These are phyloP conservation scores for Xanthorhoe spadicearia DNA, from an alignment of 2,888 invertebrate species.

Conservation along the genomic window DNA sequence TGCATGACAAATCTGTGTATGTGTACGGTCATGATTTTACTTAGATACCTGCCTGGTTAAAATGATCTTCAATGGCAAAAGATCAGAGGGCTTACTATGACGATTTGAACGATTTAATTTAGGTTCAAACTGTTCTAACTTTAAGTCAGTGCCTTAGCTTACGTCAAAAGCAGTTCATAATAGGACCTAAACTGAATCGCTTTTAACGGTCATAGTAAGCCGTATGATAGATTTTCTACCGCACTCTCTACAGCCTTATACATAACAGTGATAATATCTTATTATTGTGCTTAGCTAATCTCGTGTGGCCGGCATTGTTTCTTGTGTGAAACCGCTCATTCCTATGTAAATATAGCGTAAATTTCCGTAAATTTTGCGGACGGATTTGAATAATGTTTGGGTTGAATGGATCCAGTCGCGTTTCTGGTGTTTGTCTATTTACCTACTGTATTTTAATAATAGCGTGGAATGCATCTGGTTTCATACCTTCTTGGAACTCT, in stretches of 20 bases:
- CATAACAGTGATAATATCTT: neutral
- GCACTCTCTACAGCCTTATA: too few relatives aligned
- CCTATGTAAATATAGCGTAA: constrained; percentile 2
- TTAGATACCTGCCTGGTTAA: too few relatives aligned
- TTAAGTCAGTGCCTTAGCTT: too few relatives aligned
- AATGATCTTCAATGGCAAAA: neutral
- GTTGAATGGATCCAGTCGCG: neutral
- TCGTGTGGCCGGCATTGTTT: neutral
- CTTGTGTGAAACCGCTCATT: neutral
- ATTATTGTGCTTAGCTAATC: neutral
- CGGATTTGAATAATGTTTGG: constrained; percentile 2
- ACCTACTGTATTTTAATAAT: neutral
- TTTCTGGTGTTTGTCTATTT: neutral
- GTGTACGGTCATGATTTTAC: too few relatives aligned
- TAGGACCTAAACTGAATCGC: too few relatives aligned
- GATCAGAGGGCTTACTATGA: neutral
- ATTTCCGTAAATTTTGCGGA: neutral
- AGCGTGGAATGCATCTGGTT: neutral
- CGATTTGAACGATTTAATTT: too few relatives aligned
- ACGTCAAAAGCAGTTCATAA: too few relatives aligned
- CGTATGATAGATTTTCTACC: too few relatives aligned
- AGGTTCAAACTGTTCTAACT: too few relatives aligned
- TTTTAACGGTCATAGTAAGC: too few relatives aligned
- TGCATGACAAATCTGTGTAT: too few relatives aligned
- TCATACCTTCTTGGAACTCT: neutral